Evolutionary conservation across 2,113 vertebrate species (phyloP), one percentile per base, ranked within the genome.

Genomic region (Callipepla squamata): DNA sequence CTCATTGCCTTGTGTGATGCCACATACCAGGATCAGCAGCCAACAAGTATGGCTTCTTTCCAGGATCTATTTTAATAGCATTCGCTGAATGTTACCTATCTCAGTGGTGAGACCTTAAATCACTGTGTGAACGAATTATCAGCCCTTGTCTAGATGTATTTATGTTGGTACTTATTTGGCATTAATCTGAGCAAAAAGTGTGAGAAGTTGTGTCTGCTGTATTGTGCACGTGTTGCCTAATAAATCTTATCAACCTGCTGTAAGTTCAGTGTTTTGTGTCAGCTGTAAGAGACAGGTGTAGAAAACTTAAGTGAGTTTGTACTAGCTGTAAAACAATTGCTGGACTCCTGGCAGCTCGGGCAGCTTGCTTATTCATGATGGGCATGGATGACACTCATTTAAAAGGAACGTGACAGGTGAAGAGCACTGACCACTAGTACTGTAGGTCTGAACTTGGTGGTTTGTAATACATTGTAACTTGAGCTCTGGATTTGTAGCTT

Each of bases 21-120:
- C 65, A 62, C 50, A 1, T 42, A 7, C 0, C 0, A 0, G 72
- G 85, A 66, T 74, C 75, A 66, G 18, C 48, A 79, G 70, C 67
- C 75, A 74, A 2, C 16, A 9, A 9, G 26, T 5, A 2, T 80
- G 90, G 82, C 85, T 88, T 38, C 65, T 85, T 70, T 83, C 61
- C 76, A 77, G 38, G 19, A 4, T 28, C 76, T 88, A 9, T 80
- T 90, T 70, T 55, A 38, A 55, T 6, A 78, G 47, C 53, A 51
- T 1, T 48, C 45, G 32, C 67, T 82, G 55, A 62, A 5, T 25
- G 45, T 75, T 82, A 68, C 72, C 58, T 53, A 6, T 70, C 66
- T 82, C 50, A 3, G 30, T 77, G 40, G 36, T 25, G 4, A 58
- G 48, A 13, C 25, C 9, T 40, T 66, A 47, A 40, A 51, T 77